Percentiles rank a stretch among this genome's conserved stretches.
Conservation (phyloP, 2,797 vertebrate genomes). For the Bryconaethiops microstoma region DNA sequence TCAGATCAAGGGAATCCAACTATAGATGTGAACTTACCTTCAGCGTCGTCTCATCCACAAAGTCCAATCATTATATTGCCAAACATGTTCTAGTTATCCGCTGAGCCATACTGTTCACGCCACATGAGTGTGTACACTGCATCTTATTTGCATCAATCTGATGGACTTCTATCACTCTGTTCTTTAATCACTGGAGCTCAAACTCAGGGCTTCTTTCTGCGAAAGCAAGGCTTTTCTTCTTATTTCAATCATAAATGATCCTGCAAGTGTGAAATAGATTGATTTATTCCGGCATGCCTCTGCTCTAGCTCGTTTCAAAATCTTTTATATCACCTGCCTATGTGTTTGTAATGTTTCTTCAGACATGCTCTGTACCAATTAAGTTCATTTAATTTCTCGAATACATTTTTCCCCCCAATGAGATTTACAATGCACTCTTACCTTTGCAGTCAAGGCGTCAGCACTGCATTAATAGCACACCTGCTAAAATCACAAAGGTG, state of each 20-base stretch:
- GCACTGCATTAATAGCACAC: no score
- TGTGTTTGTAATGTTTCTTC: background rate
- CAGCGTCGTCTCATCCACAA: background rate
- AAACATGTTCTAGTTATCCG: conserved; percentile 41
- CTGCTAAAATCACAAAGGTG: background rate
- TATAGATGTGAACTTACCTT: background rate
- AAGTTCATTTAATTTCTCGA: background rate
- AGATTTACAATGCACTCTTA: background rate
- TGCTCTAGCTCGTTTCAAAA: conserved; percentile 1
- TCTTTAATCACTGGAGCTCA: conserved; percentile 46
- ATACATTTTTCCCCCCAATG: background rate
- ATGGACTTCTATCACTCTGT: conserved; percentile 30
- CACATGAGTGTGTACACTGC: conserved; percentile 33
- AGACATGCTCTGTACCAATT: background rate
- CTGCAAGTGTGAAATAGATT: conserved; percentile 24
- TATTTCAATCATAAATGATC: conserved; percentile 29
- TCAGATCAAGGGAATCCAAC: no score
- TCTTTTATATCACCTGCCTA: conserved; percentile 12
- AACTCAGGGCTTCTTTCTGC: background rate
- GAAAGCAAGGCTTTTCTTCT: conserved; percentile 35
- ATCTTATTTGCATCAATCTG: conserved; percentile 37
- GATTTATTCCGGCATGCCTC: conserved; percentile 39
- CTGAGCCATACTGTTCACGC: conserved; percentile 16
- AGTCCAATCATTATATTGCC: background rate
- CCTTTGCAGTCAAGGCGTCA: background rate